Evolutionary conservation across 2,797 vertebrate species (phyloP), one percentile per base, ranked within the genome.

Genomic region (Rhabdophis nuchalis): DNA sequence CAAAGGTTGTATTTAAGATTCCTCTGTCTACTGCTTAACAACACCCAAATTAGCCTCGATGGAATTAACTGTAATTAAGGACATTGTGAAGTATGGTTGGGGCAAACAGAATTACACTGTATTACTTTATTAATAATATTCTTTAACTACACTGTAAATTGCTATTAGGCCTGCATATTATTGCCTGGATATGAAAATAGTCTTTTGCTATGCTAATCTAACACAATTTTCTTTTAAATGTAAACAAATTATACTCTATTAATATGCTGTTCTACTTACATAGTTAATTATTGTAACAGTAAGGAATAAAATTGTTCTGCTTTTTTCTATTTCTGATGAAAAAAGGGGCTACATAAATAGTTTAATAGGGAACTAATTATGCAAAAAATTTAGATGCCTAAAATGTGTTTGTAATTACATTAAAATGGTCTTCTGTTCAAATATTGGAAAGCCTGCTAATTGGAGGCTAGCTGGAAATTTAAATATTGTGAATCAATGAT

Each of bases 401-500:
- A 97, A 97, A 98, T 97, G 98, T 97, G 98, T 97, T 98, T 98
- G 98, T 97, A 97, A 98, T 98, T 98, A 98, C 97, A 98, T 98
- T 98, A 96, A 98, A 98, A 98, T 96, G 97, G 97, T 98, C 97
- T 97, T 97, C 97, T 97, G 97, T 98, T 98, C 98, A 98, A 98
- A 98, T 98, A 98, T 97, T 97, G 98, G 97, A 97, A 96, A 96
- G 96, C 72, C 89, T 94, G 95, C 97, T 98, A 98, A 98, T 98
- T 98, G 97, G 97, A 96, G 97, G 98, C 95, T 97, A 97, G 97
- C 97, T 97, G 95, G 96, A 97, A 97, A 97, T 97, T 97, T 97
- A 97, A 98, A 97, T 97, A 98, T 98, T 97, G 97, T 96, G 97
- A 98, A 98, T 98, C 97, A 94, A 96, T 97, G 97, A 96, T 96